Evolutionary conservation across 2,113 vertebrate species (phyloP), one percentile per base, ranked within the genome.

Genomic region (Chionodraco myersi): DNA sequence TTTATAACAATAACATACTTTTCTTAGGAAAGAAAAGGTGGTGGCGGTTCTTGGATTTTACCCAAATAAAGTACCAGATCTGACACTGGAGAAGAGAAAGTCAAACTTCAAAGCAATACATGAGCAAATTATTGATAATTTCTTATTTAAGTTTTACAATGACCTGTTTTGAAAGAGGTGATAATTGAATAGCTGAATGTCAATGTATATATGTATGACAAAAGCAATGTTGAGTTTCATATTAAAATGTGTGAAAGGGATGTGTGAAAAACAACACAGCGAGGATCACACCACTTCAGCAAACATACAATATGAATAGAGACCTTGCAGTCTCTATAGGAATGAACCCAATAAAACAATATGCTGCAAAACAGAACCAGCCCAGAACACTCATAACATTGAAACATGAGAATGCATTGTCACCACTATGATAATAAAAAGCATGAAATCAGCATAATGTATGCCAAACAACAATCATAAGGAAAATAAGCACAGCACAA

Each of bases 11-110:
- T 57, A 51, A 62, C 62, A 51, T 68, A 16, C 10, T 51, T 67
- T 54, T 41, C 5, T 49, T 3, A 18, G 15, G 6, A 49, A 62
- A 63, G 2, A 66, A 30, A 21, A 63, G 48, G 49, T 26, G 34
- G 2, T 26, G 16, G 36, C 36, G 11, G n/a, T 58, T 66, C 26
- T 65, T 23, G n/a, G 26, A 56, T 47, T 54, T 30, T 16, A 7
- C 13, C 6, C 21, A 66, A 83, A 68, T 62, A 51, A 59, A 75
- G 77, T 18, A 16, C 13, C 57, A 75, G 70, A 58, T 84, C 64
- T 23, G 14, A 11, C 6, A 23, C 3, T 9, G 11, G 21, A 45
- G 34, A 53, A 30, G 21, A 44, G 21, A 45, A 23, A 59, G 18
- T 14, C 66, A 61, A 72, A 34, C 44, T 49, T 18, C n/a, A 69